phyloP scores from a whole-genome alignment of 2,113 vertebrate species.

The Upupa epops region DNA sequence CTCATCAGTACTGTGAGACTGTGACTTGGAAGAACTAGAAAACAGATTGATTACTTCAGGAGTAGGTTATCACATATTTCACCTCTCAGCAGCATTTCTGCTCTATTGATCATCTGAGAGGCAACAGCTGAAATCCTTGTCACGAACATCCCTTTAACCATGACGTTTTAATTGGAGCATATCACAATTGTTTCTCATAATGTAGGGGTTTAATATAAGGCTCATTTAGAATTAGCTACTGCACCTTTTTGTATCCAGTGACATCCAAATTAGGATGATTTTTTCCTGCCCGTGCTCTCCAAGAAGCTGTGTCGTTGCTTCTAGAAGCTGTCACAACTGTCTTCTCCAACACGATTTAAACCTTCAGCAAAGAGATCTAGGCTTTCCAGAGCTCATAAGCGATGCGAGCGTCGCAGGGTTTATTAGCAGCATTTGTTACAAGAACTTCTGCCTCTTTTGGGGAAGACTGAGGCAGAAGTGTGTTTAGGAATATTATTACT shows the following conservation, averaged over 20 bases:
- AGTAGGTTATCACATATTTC: background rate
- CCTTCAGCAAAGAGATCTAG: background rate
- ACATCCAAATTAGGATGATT: background rate
- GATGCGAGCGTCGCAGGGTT: background rate
- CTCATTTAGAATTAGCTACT: background rate
- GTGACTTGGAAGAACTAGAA: background rate
- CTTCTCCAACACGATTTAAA: background rate
- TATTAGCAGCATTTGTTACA: background rate
- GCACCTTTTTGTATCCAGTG: background rate
- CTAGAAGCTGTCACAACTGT: background rate
- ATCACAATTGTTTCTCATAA: background rate
- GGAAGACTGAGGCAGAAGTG: background rate
- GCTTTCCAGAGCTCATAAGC: background rate
- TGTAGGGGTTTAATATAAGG: background rate
- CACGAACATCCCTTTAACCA: background rate
- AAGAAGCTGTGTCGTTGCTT: background rate
- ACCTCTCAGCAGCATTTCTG: background rate
- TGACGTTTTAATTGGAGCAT: background rate
- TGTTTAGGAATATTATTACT: background rate
- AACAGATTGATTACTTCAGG: slow-evolving; percentile 23
- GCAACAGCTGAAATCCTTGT: background rate
- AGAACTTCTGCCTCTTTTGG: background rate
- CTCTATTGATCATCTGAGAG: background rate
- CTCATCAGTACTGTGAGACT: too few relatives aligned
- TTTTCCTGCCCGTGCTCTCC: background rate